Base-by-base conservation (phyloP, 2,113 vertebrate species). In the Collichthys lucidus region DNA sequence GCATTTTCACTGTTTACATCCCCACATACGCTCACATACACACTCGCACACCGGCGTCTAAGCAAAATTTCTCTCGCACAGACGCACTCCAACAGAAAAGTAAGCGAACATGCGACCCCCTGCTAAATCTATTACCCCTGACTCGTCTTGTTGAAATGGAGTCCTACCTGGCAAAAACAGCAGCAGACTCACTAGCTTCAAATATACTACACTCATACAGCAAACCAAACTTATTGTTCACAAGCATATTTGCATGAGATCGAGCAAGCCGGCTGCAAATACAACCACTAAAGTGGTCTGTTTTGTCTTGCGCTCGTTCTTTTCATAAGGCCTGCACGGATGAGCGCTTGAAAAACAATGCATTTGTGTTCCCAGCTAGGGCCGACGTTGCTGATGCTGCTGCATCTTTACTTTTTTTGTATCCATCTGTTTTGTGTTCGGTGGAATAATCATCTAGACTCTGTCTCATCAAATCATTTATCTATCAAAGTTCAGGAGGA, bases 91-190 rank as follows among this genome's bases (percentile, higher is more conserved):
- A 62, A 72, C 68, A 78, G 64, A 74, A 85, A 83, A 35, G 77
- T 47, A 82, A 74, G 71, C n/a, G 17, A 71, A 60, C n/a, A 24
- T 40, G 61, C 44, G 61, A 89, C 88, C 91, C 84, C 90, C 90
- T 77, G 90, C 88, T 89, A 92, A 90, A 90, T 90, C 88, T 77
- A 91, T 91, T 90, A 89, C 87, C 59, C 79, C 80, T 79, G 82
- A 88, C 88, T 93, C 88, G 91, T 92, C 89, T 85, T 66, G 79
- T 40, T 91, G 92, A 92, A 90, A 94, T 92, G 67, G 85, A 90
- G 84, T 87, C 85, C 64, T 80, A 87, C 88, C 87, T 92, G 81
- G 68, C 61, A 78, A 74, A 89, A 83, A 89, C 86, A 86, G 72
- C 80, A 76, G 81, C 82, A 86, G 85, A 69, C 82, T 4, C 74